phyloP scores from a whole-genome alignment of 2,797 vertebrate genomes.

The Coregonus ussuriensis region DNA sequence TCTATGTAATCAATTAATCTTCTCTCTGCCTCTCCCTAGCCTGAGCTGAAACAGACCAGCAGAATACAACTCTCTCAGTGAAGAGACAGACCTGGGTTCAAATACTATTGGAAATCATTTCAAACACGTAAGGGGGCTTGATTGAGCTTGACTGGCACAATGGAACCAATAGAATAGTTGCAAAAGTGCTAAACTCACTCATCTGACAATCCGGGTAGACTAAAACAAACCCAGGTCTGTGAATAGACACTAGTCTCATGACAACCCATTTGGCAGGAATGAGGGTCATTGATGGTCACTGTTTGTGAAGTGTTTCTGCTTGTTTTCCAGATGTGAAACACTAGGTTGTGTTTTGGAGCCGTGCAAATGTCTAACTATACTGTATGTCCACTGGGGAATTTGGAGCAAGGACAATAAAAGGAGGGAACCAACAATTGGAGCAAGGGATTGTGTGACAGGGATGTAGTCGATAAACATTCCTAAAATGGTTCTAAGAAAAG shows the following conservation, averaged over 20 bases:
- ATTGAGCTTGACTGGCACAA: background rate
- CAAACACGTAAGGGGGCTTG: background rate
- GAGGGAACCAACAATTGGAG: too few species aligned
- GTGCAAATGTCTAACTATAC: too few species aligned
- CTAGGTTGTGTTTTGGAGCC: background rate
- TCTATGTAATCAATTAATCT: slow-evolving; percentile 10
- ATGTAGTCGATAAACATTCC: too few species aligned
- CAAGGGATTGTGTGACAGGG: too few species aligned
- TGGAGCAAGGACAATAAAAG: too few species aligned
- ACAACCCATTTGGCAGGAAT: background rate
- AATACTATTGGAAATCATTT: background rate
- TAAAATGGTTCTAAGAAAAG: too few species aligned
- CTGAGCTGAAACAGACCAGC: background rate
- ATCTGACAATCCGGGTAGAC: background rate
- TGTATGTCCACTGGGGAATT: too few species aligned
- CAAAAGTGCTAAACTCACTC: background rate
- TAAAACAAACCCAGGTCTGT: background rate
- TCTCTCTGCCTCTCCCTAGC: background rate
- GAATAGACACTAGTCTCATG: background rate
- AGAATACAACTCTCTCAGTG: background rate
- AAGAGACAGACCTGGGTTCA: background rate
- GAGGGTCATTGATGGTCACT: background rate
- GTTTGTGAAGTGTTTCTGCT: background rate
- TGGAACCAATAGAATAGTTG: background rate
- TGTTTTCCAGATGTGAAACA: background rate